Base-by-base conservation (phyloP, 2,888 invertebrate genomes). In the Pyrgus malvae region DNA sequence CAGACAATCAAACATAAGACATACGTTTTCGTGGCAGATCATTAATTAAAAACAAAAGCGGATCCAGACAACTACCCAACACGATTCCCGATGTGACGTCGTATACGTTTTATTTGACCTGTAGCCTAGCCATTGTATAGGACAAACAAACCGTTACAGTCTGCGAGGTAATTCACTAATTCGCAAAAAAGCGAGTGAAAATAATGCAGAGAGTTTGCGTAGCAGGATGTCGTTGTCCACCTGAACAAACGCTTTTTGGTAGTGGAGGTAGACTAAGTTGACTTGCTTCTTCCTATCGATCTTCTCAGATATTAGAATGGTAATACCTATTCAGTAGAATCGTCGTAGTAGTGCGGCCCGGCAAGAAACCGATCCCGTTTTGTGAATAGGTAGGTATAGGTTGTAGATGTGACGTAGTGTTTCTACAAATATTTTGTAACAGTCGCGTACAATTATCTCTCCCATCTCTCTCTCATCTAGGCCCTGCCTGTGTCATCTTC, bases 401-500 rank as follows among this genome's bases (percentile, higher is more conserved):
- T 31, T 31, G n/a, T n/a, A 33, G 9, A 33, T 33, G 5, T 14
- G 14, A 14, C 33, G 14, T 4, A 40, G 5, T 1, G 41, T 23
- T 11, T 9, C 8, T 1, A 41, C 25, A 2, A 41, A 25, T 25
- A 16, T 14, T 41, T 41, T 9, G 2, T 8, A 8, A 25, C 41
- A 41, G 14, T 41, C 41, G 0, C 14, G 23, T n/a, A 41, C 14
- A 6, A 41, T 41, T 12, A 41, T 4, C 14, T 41, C 23, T 14
- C 12, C 23, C 1, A 41, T 21, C n/a, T 25, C 41, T 7, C 25
- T 21, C n/a, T 25, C 41, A 11, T 41, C 41, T 3, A 25, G 41
- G 12, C 41, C 41, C 12, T 41, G 41, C 41, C 12, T 41, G 41
- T 8, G 41, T 41, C 41, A 41, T 41, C 8, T 41, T 41, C 7